These are phyloP conservation scores for Tretioscincus oriximinensis DNA, from an alignment of 2,113 vertebrate species.

Conservation along the genomic window DNA sequence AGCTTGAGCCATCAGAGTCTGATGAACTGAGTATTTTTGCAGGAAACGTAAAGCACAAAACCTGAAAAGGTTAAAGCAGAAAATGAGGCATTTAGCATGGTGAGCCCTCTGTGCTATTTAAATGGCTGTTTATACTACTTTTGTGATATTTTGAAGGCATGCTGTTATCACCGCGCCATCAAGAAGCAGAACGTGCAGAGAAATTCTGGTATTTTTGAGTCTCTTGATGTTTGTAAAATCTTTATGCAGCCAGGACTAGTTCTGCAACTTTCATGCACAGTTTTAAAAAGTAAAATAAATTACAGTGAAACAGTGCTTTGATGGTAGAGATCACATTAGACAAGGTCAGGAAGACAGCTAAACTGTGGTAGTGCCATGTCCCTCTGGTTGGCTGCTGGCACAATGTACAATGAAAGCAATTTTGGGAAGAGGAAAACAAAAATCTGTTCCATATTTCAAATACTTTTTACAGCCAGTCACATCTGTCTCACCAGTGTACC, in stretches of 20 bases:
- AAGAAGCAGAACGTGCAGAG: background rate
- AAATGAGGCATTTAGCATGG: background rate
- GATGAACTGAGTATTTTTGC: slow-evolving; percentile 6
- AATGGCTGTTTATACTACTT: slow-evolving; percentile 9
- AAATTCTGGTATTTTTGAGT: background rate
- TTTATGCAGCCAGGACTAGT: background rate
- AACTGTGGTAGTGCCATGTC: too few species aligned
- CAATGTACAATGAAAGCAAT: too few species aligned
- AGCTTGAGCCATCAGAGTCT: slow-evolving; percentile 32
- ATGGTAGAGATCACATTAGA: background rate
- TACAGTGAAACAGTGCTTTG: background rate
- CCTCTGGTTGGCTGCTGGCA: too few species aligned
- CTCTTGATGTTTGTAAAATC: background rate
- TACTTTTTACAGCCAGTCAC: too few species aligned
- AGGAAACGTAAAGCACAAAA: slow-evolving; percentile 17
- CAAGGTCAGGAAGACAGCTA: too few species aligned
- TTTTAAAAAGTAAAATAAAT: too few species aligned
- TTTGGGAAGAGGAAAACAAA: too few species aligned
- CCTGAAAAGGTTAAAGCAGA: background rate
- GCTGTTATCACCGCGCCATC: background rate
- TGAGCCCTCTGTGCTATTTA: background rate
- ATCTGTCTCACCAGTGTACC: too few species aligned
- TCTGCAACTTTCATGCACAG: background rate
- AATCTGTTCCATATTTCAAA: too few species aligned
- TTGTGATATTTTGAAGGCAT: background rate